Base-by-base conservation (phyloP, 2,797 vertebrate genomes). In the Girardinus metallicus region DNA sequence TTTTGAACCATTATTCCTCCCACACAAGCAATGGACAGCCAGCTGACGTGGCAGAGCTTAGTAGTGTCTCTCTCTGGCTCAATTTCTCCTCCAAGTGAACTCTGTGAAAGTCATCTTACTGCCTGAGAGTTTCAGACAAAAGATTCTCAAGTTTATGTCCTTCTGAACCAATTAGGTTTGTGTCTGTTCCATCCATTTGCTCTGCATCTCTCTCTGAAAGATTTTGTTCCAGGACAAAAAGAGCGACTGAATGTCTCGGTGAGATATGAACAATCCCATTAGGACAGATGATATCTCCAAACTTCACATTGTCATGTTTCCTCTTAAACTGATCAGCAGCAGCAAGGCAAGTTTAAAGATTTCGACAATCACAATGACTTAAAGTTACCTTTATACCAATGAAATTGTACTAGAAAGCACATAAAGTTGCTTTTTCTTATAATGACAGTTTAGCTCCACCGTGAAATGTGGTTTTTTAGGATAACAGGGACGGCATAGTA, bases 221-320 rank as follows among this genome's bases (percentile, higher is more conserved):
- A 72, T 83, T 83, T 80, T 66, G 70, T 83, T 85, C 31, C 75
- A 73, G 81, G 81, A 86, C 79, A 88, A 88, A 62, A 82, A 18
- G 72, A 88, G 75, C 85, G 94, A 86, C 95, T 85, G 86, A 87
- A 80, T 76, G 95, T 94, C 94, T 95, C 90, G 47, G 53, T 78
- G 83, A 93, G 84, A 93, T 86, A 93, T 47, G 41, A 90, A 87
- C 82, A 91, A 89, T 90, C 57, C 66, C 74, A 89, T 93, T 91
- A 94, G 55, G 73, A 62, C 46, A 79, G 83, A 90, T 85, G 74
- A 34, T 34, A 92, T 91, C 91, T 78, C 79, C 43, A 66, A 79
- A 82, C 43, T 43, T 86, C 8, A 57, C 23, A 16, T 84, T 80
- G 74, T 78, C 64, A 77, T 78, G 51, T 75, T 83, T 75, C 73